Base-by-base conservation (phyloP, 2,797 vertebrate species). In the Psittacula echo region DNA sequence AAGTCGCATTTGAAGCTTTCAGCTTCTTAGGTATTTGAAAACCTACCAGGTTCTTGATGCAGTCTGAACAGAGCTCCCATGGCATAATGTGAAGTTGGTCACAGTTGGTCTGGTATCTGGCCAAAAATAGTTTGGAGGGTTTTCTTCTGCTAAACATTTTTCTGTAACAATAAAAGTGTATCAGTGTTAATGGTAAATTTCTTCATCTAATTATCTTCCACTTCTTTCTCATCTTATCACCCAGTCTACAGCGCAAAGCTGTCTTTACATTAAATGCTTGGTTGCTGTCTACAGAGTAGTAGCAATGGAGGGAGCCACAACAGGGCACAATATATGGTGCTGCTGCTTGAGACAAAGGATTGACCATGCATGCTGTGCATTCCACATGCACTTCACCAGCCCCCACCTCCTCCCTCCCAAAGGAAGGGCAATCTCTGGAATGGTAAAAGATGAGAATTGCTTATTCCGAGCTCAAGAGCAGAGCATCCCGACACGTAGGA, bases 1-100 rank as follows among this genome's bases (percentile, higher is more conserved):
- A 71, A 85, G 18, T 11, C 72, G 39, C 44, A 85, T 27, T 16
- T 53, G 45, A 77, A 94, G n/a, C 29, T 88, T n/a, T 58, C 26
- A 47, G 17, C 11, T 92, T 90, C 58, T 72, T 20, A 56, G 42
- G 47, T 48, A 71, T 71, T n/a, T 66, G 41, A 92, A 85, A 6
- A 70, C 97, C 97, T 97, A 99, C 99, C 99, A 99, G 66, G 95
- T 99, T 91, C 99, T 98, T 72, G 98, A 98, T 48, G 98, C 98
- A 45, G 83, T 98, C 89, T 98, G 98, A 53, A 98, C 98, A 68
- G 98, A 98, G 95, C 98, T 99, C 65, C 97, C 98, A 29, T 98
- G 98, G 95, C 99, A 99, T 11, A 97, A 96, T 26, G 98, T 96
- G 68, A 21, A 76, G 70, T 97, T 95, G 9, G 97, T 98, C 50